Evolutionary conservation across 2,888 invertebrate species (phyloP).

Genomic region (Euplagia quadripunctaria): DNA sequence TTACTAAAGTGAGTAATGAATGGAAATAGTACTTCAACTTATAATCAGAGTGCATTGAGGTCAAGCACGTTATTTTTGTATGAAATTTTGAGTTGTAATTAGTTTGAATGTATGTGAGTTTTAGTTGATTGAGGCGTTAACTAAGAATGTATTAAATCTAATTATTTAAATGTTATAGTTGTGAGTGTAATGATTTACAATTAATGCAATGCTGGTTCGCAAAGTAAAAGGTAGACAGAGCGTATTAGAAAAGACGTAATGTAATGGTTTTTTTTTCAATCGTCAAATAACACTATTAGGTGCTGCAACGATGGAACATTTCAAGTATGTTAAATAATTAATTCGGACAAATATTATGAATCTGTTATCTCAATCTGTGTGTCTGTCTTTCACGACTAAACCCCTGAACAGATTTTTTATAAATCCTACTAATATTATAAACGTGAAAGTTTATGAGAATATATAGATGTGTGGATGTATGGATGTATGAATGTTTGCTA

Average conservation of each 20-base stretch:
- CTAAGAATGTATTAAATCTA: not conserved
- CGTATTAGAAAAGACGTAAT: not conserved
- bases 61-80: constrained; percentile 15
- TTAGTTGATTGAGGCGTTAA: not conserved
- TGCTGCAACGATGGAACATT: not conserved
- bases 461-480: too few species aligned
- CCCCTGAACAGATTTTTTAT: not conserved
- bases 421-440: too few species aligned
- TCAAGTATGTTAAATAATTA: not conserved
- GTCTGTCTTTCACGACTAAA: not conserved
- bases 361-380: not conserved
- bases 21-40: constrained; percentile 32
- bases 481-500: too few species aligned
- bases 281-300: not conserved
- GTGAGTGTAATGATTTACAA: not conserved
- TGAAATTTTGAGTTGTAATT: constrained; percentile 13
- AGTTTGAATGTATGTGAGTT: constrained; percentile 8
- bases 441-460: too few species aligned
- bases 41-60: constrained; percentile 18
- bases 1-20: constrained; percentile 27
- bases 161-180: not conserved
- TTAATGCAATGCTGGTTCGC: not conserved
- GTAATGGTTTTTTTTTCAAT: not conserved
- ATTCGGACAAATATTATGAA: not conserved
- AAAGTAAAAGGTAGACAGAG: not conserved